Percentiles rank a stretch among this genome's conserved stretches.
These are phyloP conservation scores for Hiodon alosoides DNA, from an alignment of 2,113 vertebrate species.

Conservation along the genomic window DNA sequence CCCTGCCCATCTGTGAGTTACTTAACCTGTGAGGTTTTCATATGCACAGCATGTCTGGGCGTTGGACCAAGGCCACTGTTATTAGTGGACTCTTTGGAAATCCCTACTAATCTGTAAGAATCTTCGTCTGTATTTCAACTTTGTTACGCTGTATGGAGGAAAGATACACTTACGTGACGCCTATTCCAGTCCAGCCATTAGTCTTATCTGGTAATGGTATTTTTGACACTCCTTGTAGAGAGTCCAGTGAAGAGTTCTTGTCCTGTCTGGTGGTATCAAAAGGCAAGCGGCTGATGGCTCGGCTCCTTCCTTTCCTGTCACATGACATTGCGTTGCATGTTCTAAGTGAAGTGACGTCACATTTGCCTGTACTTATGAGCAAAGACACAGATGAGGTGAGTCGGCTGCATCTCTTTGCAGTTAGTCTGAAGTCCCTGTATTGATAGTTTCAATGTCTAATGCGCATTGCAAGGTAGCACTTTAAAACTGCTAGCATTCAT, in stretches of 20 bases:
- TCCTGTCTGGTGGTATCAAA: conserved; percentile 79
- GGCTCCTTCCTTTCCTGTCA: conserved; percentile 76
- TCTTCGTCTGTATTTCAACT: too few species aligned
- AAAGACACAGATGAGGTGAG: conserved; percentile 78
- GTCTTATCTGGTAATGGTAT: too few species aligned
- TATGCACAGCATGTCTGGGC: not conserved
- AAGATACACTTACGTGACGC: not conserved
- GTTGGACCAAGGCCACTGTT: not conserved
- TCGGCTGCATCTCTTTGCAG: not conserved
- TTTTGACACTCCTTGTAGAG: conserved; percentile 49
- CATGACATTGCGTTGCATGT: conserved; percentile 58
- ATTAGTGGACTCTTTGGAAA: too few species aligned
- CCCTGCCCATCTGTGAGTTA: conserved; percentile 48
- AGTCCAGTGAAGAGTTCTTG: conserved; percentile 74
- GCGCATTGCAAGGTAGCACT: not conserved
- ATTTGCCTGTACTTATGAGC: conserved; percentile 76
- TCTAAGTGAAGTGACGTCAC: conserved; percentile 62
- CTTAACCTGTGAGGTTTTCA: too few species aligned
- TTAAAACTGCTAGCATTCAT: too few species aligned
- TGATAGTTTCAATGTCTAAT: not conserved
- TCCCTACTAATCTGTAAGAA: too few species aligned
- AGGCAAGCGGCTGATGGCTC: conserved; percentile 74
- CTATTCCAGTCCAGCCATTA: too few species aligned
- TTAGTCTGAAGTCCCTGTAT: too few species aligned
- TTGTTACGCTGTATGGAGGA: too few species aligned